Evolutionary conservation across 2,888 invertebrate genomes (phyloP).

Genomic region (Scelioninae gen. 1): DNA sequence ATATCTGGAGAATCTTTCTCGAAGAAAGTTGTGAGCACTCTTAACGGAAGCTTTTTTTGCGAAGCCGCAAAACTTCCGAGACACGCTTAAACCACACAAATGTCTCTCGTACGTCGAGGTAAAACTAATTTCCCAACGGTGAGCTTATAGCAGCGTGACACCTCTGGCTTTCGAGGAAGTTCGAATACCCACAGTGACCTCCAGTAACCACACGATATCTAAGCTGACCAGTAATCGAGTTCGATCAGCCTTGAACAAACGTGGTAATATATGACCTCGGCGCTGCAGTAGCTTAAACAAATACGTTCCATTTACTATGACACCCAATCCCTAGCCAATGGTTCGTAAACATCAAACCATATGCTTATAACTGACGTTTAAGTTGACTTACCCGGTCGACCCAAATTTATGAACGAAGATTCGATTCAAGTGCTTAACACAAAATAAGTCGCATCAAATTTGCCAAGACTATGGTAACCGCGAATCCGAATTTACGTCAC

Average conservation of each 20-base stretch:
- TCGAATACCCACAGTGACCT: slow-evolving; percentile 68
- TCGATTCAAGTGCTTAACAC: neutral
- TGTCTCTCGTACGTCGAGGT: slow-evolving; percentile 65
- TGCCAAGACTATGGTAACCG: neutral
- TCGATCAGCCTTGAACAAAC: slow-evolving; percentile 71
- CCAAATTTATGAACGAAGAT: slow-evolving; percentile 25
- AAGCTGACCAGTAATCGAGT: slow-evolving; percentile 74
- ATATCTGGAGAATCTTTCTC: slow-evolving; percentile 8
- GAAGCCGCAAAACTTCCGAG: slow-evolving; percentile 60
- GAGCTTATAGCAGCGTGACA: slow-evolving; percentile 67
- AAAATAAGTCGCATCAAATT: slow-evolving; percentile 1
- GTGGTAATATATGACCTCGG: slow-evolving; percentile 65
- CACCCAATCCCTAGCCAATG: slow-evolving; percentile 35
- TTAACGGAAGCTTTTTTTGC: slow-evolving; percentile 28
- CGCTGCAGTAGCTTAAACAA: slow-evolving; percentile 70
- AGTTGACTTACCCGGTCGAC: slow-evolving; percentile 6
- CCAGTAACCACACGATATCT: slow-evolving; percentile 67
- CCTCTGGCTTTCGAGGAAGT: slow-evolving; percentile 62
- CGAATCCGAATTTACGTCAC: neutral
- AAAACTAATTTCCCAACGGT: slow-evolving; percentile 71
- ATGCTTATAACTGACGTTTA: slow-evolving; percentile 33
- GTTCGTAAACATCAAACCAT: slow-evolving; percentile 49
- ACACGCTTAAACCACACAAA: slow-evolving; percentile 60
- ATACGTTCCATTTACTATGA: slow-evolving; percentile 70
- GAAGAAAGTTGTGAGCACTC: slow-evolving; percentile 34